Conservation (phyloP, 2,888 invertebrate genomes). For the Idaea straminata region DNA sequence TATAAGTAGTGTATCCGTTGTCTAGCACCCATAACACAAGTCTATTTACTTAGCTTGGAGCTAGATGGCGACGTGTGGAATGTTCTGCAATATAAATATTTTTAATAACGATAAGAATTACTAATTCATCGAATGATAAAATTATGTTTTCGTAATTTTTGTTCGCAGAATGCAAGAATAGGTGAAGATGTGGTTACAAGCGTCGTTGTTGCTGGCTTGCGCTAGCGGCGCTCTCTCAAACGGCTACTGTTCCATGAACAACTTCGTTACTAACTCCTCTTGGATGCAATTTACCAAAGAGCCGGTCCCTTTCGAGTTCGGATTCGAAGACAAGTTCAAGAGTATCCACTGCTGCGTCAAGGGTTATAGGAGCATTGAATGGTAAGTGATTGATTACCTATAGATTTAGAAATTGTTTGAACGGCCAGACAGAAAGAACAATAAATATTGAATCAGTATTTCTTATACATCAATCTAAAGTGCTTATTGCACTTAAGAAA, state of each 20-base stretch:
- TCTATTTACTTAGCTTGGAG: too few relatives aligned
- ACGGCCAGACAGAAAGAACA: too few relatives aligned
- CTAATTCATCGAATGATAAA: conserved; percentile 1
- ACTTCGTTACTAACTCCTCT: conserved; percentile 78
- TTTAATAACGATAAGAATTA: too few relatives aligned
- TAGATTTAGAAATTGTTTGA: background rate
- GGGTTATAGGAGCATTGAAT: conserved; percentile 89
- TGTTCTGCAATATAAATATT: too few relatives aligned
- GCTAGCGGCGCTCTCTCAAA: conserved; percentile 46
- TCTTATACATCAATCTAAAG: too few relatives aligned
- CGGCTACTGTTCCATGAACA: conserved; percentile 82
- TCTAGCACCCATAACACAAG: too few relatives aligned
- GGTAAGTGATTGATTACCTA: conserved; percentile 78
- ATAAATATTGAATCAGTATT: too few relatives aligned
- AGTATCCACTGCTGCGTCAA: conserved; percentile 88
- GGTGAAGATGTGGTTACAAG: conserved; percentile 49
- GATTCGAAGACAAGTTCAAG: conserved; percentile 85
- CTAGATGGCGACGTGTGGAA: too few relatives aligned
- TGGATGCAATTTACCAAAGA: conserved; percentile 88
- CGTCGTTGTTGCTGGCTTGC: conserved; percentile 46
- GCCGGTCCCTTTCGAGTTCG: conserved; percentile 83
- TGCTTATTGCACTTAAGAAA: too few relatives aligned
- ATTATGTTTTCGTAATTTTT: conserved; percentile 9
- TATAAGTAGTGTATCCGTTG: too few relatives aligned
- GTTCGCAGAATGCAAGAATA: conserved; percentile 45